phyloP scores from a whole-genome alignment of 2,797 vertebrate genomes.

The Geotrypetes seraphini region DNA sequence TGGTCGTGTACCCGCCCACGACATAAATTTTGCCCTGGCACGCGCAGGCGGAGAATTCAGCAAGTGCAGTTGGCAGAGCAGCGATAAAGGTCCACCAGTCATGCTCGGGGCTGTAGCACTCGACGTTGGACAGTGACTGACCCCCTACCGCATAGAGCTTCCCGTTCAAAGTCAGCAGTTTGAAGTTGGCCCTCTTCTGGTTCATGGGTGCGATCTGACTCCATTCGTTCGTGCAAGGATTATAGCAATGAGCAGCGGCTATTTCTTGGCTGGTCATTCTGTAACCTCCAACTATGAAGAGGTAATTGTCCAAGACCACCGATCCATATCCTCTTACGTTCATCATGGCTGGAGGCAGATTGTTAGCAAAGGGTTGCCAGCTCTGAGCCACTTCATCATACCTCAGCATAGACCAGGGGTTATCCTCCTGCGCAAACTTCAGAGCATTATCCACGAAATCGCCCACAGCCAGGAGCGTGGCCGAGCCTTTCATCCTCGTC shows the following conservation, averaged over 20 bases:
- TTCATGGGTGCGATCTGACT: constrained; percentile 81
- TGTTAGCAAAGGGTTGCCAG: constrained; percentile 77
- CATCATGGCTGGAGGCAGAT: constrained; percentile 73
- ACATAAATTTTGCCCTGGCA: constrained; percentile 88
- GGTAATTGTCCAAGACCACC: constrained; percentile 81
- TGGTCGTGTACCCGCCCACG: constrained; percentile 88
- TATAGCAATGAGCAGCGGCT: constrained; percentile 82
- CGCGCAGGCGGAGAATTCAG: constrained; percentile 90
- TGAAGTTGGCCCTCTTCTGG: constrained; percentile 95
- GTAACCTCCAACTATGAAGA: constrained; percentile 86
- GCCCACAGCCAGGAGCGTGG: constrained; percentile 74
- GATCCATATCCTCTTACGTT: constrained; percentile 82
- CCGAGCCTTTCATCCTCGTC: constrained; percentile 71
- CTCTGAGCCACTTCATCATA: constrained; percentile 70
- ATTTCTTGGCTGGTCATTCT: constrained; percentile 87
- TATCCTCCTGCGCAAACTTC: constrained; percentile 58
- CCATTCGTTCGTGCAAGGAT: constrained; percentile 85
- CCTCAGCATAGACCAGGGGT: constrained; percentile 76
- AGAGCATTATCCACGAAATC: constrained; percentile 61
- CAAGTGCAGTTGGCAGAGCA: constrained; percentile 79
- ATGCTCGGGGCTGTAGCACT: constrained; percentile 84
- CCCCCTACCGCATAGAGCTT: constrained; percentile 88
- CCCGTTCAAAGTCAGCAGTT: constrained; percentile 77
- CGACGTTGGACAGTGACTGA: constrained; percentile 81
- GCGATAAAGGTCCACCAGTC: constrained; percentile 89